These are phyloP conservation scores for Scaptomyza caliginosa DNA, from an alignment of 2,888 invertebrate species.

Conservation along the genomic window DNA sequence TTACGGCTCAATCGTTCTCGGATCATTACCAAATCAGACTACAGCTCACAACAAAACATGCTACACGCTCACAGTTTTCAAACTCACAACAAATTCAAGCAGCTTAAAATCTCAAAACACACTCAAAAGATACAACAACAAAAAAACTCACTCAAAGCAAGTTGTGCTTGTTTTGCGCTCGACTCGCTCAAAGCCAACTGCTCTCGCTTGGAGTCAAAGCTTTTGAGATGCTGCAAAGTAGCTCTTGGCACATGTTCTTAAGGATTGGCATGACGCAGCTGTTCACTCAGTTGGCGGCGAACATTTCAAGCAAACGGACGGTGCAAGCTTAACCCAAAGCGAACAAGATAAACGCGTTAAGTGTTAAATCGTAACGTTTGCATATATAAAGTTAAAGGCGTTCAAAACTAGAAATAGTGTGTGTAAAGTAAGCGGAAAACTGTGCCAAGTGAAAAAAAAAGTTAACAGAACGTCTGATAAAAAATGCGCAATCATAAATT, in stretches of 20 bases:
- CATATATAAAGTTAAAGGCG: conserved; percentile 21
- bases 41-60: background rate
- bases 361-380: conserved; percentile 29
- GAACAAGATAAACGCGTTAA: conserved; percentile 7
- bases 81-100: conserved; percentile 48
- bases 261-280: conserved; percentile 62
- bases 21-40: conserved; percentile 23
- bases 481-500: conserved; percentile 40
- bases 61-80: background rate
- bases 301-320: conserved; percentile 70
- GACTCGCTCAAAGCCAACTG: conserved; percentile 27
- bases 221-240: conserved; percentile 65
- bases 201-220: conserved; percentile 38
- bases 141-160: conserved; percentile 37
- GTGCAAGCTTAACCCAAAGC: conserved; percentile 2
- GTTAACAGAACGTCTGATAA: conserved; percentile 13
- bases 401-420: conserved; percentile 32
- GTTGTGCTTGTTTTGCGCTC: conserved; percentile 47
- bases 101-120: no score
- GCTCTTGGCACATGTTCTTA: conserved; percentile 61
- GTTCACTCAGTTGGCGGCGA: conserved; percentile 71
- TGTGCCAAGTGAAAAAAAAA: conserved; percentile 49
- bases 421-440: conserved; percentile 47
- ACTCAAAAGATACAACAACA: conserved; percentile 5
- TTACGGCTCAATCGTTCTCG: conserved; percentile 23